These are phyloP conservation scores for Cyphomyrus discorhynchus DNA, from an alignment of 2,113 vertebrate genomes.

Conservation along the genomic window DNA sequence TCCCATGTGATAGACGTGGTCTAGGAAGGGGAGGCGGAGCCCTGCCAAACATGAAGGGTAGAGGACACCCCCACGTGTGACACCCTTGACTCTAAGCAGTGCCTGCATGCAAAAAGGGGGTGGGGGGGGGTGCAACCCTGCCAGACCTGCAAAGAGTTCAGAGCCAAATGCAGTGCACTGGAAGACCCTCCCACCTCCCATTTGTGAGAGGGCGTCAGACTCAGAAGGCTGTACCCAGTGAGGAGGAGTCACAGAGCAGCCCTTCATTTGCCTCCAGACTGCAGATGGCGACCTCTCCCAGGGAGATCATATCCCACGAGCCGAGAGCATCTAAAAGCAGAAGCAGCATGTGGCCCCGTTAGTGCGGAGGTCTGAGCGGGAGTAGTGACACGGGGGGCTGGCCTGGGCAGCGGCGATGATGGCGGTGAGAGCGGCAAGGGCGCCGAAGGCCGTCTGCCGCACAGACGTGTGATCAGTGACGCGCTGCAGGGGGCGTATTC, in stretches of 20 bases:
- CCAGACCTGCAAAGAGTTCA: neutral
- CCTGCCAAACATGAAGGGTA: neutral
- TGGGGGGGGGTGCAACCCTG: neutral
- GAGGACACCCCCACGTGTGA: neutral
- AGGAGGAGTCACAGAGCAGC: constrained; percentile 52
- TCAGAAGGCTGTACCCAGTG: constrained; percentile 42
- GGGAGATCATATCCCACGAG: constrained; percentile 61
- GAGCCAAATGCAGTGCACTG: neutral
- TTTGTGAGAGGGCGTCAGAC: constrained; percentile 13
- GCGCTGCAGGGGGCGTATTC: neutral
- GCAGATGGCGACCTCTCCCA: constrained; percentile 68
- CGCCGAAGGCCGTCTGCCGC: constrained; percentile 54
- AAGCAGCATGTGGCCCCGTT: constrained; percentile 17
- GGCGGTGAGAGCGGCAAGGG: constrained; percentile 44
- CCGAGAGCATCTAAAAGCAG: constrained; percentile 58
- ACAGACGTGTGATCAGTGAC: neutral
- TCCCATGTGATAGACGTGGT: neutral
- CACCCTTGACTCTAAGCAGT: neutral
- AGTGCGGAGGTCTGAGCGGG: neutral
- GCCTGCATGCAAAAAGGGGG: neutral
- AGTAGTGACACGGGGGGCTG: neutral
- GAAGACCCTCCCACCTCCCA: neutral
- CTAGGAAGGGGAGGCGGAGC: neutral
- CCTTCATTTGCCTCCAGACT: constrained; percentile 64
- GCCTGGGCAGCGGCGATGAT: neutral